These are phyloP conservation scores for Nomada hirtipes DNA, from an alignment of 2,888 invertebrate genomes.

Conservation along the genomic window DNA sequence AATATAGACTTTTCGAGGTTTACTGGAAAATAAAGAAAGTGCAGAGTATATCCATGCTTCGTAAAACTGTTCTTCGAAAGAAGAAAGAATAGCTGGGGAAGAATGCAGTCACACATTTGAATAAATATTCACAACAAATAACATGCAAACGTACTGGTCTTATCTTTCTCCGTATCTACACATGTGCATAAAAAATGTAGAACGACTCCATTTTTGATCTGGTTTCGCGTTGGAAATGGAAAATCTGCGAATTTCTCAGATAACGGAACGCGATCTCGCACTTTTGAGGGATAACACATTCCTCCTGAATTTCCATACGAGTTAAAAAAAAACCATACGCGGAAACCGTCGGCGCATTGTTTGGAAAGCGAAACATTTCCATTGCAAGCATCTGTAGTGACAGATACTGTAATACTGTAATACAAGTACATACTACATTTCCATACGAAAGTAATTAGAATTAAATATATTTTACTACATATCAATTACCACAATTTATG, in stretches of 20 bases:
- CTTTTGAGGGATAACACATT: background rate
- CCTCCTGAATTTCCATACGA: conserved; percentile 6
- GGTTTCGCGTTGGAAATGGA: conserved; percentile 18
- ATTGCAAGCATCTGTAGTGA: too few species aligned
- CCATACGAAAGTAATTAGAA: too few species aligned
- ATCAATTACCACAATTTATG: too few species aligned
- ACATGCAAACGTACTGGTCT: conserved; percentile 6
- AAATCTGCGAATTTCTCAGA: conserved; percentile 36
- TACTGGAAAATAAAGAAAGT: too few species aligned
- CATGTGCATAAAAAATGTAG: conserved; percentile 20
- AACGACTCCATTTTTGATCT: background rate
- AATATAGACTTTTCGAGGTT: too few species aligned
- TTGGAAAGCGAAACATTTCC: too few species aligned
- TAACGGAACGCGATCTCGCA: conserved; percentile 7
- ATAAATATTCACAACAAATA: conserved; percentile 41
- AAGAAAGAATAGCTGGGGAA: background rate
- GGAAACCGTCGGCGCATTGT: background rate
- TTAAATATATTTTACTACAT: too few species aligned
- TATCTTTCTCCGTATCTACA: background rate
- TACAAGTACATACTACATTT: too few species aligned
- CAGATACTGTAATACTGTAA: too few species aligned
- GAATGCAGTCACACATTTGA: background rate
- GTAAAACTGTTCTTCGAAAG: background rate
- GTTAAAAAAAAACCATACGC: background rate
- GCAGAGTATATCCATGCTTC: background rate